Base-by-base conservation (phyloP, 2,888 invertebrate genomes). In the Ashinkailepas kermadecensis region DNA sequence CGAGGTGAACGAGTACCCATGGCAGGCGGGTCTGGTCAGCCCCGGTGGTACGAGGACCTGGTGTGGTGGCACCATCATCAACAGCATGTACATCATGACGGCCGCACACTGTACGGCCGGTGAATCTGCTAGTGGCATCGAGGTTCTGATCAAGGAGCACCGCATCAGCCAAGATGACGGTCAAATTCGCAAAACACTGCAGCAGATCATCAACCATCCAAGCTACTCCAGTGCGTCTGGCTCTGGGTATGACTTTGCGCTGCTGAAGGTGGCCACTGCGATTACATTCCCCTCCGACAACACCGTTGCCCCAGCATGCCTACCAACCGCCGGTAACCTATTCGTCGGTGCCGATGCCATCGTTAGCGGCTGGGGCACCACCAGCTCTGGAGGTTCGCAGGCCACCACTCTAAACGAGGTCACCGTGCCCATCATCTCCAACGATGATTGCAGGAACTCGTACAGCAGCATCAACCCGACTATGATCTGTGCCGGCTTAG, bases 311-410 rank as follows among this genome's bases (percentile, higher is more conserved):
- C 82, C 82, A n/a, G 81, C 79, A 57, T 82, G 82, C 58, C 81
- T 82, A 58, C 81, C 82, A 13, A 54, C 78, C 15, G 23, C 78
- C 62, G 18, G 11, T 39, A 25, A 58, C 79, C 18, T n/a, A 15
- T 82, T 54, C 13, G 81, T n/a, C 21, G 25, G 58, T 57, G 82
- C 64, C n/a, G 57, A 65, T 0, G 82, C 82, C 62, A 54, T 57
- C 13, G 80, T 81, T n/a, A 74, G 78, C 58, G 82, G 82, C 74
- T 82, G 80, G 80, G 82, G 82, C 11, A 74, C 70, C 12, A 70
- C 74, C 59, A 11, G 12, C 7, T 80, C 80, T 4, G 81, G 57
- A 21, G 78, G 81, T 10, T n/a, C n/a, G 18, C 81, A 82, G 64
- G 56, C 82, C 12, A 18, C 21, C 39, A 2, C 18, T 13, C 78